Percentiles rank a stretch among this genome's conserved stretches.
phyloP scores from a whole-genome alignment of 1,140 invertebrate species.

The Meteorus sp. region DNA sequence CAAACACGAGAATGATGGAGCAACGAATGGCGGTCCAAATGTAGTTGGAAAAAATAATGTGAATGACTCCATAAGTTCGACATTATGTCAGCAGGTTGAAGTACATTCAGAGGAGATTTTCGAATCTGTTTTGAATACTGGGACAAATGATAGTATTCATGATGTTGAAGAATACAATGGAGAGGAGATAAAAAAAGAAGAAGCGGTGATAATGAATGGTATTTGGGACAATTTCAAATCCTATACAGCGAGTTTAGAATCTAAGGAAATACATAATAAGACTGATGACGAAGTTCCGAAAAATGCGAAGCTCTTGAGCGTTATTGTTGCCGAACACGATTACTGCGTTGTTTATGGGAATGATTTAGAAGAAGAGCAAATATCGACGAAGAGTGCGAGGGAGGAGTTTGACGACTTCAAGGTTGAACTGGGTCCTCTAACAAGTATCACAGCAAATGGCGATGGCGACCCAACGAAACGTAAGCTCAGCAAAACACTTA shows the following conservation, averaged over 20 bases:
- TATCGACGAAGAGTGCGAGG: slow-evolving; percentile 17
- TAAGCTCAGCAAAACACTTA: slow-evolving; percentile 50
- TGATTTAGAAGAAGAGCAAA: slow-evolving; percentile 31
- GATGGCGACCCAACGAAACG: slow-evolving; percentile 36
- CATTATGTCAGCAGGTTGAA: slow-evolving; percentile 4
- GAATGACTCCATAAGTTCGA: neutral
- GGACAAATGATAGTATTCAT: slow-evolving; percentile 18
- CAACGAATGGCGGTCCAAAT: neutral
- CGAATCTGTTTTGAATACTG: neutral
- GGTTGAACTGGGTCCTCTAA: slow-evolving; percentile 25
- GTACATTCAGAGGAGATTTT: neutral
- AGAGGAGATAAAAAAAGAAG: slow-evolving; percentile 57
- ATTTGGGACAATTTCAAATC: slow-evolving; percentile 83
- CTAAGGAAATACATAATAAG: slow-evolving; percentile 40
- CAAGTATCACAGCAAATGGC: slow-evolving; percentile 8
- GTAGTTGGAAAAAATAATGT: neutral
- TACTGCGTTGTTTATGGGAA: slow-evolving; percentile 51
- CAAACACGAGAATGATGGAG: slow-evolving; percentile 25
- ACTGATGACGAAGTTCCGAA: slow-evolving; percentile 12
- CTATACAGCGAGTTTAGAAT: slow-evolving; percentile 64
- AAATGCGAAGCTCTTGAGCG: slow-evolving; percentile 38
- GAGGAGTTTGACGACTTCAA: slow-evolving; percentile 26
- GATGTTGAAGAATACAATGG: slow-evolving; percentile 41
- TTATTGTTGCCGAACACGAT: slow-evolving; percentile 60
- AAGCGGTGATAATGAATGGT: slow-evolving; percentile 62